Evolutionary conservation across 1,140 invertebrate genomes (phyloP).

Genomic region (Paraescarpia echinospica): DNA sequence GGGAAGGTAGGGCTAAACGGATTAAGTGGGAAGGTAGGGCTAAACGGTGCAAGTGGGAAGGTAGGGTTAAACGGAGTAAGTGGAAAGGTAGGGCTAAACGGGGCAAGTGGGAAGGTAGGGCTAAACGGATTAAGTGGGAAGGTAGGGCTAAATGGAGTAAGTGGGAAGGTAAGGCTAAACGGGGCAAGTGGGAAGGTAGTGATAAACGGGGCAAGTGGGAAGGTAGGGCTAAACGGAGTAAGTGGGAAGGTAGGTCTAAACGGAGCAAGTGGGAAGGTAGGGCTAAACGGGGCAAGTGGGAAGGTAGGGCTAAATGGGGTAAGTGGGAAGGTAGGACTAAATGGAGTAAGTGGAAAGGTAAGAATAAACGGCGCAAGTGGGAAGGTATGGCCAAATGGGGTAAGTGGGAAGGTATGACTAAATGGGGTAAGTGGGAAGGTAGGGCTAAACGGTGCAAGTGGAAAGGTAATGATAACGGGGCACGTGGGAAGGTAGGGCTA

Average conservation of each 20-base stretch:
- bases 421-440: conserved; percentile 16
- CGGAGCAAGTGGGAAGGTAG: conserved; percentile 18
- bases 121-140: no score
- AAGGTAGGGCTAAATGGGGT: no score
- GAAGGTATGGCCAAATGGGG: no score
- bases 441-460: no score
- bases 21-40: conserved; percentile 18
- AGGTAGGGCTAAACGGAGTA: no score
- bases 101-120: conserved; percentile 17
- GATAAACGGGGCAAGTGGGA: conserved; percentile 16
- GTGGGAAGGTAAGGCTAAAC: conserved; percentile 19
- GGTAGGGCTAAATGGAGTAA: no score
- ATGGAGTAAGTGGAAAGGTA: no score
- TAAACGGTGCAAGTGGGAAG: conserved; percentile 13
- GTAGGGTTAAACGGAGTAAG: no score
- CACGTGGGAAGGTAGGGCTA: conserved; percentile 16
- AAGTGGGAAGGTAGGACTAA: conserved; percentile 16
- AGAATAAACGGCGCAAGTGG: no score
- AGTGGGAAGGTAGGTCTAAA: conserved; percentile 15
- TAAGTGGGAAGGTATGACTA: conserved; percentile 19
- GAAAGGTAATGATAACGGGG: conserved; percentile 14
- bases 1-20: conserved; percentile 15
- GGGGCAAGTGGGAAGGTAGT: conserved; percentile 17
- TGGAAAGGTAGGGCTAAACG: conserved; percentile 16
- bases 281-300: conserved; percentile 16